Evolutionary conservation across 2,888 invertebrate genomes (phyloP).

Genomic region (Harpagoxenus sublaevis): DNA sequence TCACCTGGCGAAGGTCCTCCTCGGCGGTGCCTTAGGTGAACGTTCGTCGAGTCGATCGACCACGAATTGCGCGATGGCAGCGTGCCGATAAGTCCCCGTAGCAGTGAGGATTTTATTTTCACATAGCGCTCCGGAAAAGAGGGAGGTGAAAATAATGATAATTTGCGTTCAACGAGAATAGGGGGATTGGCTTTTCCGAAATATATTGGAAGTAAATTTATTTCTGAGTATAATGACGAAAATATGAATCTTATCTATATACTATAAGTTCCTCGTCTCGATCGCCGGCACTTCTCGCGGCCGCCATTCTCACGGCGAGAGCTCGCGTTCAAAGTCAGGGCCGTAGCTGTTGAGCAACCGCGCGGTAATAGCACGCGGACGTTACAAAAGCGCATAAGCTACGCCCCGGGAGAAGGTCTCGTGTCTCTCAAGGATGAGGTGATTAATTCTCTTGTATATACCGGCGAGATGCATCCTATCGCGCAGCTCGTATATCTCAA

Average conservation of each 20-base stretch:
- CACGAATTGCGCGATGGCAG: constrained; percentile 31
- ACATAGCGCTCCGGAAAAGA: constrained; percentile 6
- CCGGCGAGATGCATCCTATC: not conserved
- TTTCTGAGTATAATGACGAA: too few species aligned
- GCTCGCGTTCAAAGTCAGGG: constrained; percentile 79
- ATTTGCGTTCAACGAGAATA: not conserved
- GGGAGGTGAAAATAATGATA: not conserved
- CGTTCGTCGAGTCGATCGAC: constrained; percentile 24
- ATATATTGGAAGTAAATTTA: not conserved
- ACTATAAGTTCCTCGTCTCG: constrained; percentile 23
- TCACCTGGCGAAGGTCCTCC: constrained; percentile 54
- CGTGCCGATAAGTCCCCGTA: not conserved
- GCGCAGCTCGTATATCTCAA: not conserved
- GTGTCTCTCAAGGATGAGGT: constrained; percentile 56
- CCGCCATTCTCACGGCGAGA: constrained; percentile 78
- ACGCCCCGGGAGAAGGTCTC: constrained; percentile 33
- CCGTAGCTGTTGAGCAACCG: constrained; percentile 69
- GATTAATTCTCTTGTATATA: constrained; percentile 27
- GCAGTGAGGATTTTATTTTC: constrained; percentile 27
- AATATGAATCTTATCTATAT: not conserved
- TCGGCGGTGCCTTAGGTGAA: constrained; percentile 54
- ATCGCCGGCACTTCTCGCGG: constrained; percentile 56
- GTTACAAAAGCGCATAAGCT: constrained; percentile 41
- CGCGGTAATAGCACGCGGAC: constrained; percentile 56
- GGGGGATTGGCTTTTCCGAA: not conserved